Conservation (phyloP, 2,113 vertebrate species). For the Kryptolebias marmoratus region DNA sequence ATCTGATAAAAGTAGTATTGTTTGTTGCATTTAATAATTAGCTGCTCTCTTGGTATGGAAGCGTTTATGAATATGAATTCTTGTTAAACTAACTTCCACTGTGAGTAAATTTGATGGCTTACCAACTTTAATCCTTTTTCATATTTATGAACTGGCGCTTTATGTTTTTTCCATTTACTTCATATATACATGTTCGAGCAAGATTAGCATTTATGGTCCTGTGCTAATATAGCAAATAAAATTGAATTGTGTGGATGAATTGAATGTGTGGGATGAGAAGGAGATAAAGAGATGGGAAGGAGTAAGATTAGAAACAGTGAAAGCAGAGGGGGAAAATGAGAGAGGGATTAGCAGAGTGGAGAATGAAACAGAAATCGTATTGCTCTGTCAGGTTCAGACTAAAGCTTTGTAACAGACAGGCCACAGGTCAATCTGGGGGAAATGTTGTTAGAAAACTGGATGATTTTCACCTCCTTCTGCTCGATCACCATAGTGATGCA, state of each 20-base stretch:
- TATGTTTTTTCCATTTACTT: conserved; percentile 59
- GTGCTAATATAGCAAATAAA: conserved; percentile 58
- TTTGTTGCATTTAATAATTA: conserved; percentile 34
- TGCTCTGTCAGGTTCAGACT: conserved; percentile 62
- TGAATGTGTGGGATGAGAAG: conserved; percentile 39
- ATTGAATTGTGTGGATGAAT: conserved; percentile 56
- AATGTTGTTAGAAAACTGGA: conserved; percentile 34
- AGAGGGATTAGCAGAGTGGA: conserved; percentile 60
- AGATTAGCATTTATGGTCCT: conserved; percentile 61
- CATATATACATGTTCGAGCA: conserved; percentile 50
- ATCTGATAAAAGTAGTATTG: conserved; percentile 42
- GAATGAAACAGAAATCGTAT: conserved; percentile 57
- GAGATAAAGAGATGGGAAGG: conserved; percentile 9
- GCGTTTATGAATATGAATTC: conserved; percentile 42
- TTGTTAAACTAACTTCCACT: conserved; percentile 39
- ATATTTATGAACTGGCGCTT: conserved; percentile 63
- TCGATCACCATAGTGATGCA: conserved; percentile 46
- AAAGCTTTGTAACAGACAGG: conserved; percentile 42
- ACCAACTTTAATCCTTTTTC: conserved; percentile 67
- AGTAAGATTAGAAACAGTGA: conserved; percentile 54
- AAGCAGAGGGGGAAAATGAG: conserved; percentile 19
- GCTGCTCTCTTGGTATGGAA: conserved; percentile 30
- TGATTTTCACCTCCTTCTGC: conserved; percentile 38
- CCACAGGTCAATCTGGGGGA: conserved; percentile 52
- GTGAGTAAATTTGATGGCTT: conserved; percentile 49